A percentile compares a stretch with the other conserved stretches of the same genome.
Evolutionary conservation across 2,888 invertebrate genomes (phyloP).

Genomic region (Seira musarum): DNA sequence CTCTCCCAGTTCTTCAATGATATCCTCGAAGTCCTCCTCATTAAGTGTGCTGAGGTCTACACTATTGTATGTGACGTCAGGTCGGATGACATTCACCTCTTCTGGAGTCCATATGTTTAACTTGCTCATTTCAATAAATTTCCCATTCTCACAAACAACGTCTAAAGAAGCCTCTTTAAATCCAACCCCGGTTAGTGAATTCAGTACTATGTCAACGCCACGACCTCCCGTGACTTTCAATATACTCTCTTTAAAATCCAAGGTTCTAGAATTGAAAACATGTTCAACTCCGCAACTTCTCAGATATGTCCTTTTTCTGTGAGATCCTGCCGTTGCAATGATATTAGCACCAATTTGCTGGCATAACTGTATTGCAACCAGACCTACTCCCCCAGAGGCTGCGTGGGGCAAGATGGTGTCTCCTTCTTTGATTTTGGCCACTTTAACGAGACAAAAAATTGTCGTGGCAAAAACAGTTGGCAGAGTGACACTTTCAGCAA

Average conservation of each 20-base stretch:
- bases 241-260: slow-evolving; percentile 46
- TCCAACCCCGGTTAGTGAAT: slow-evolving; percentile 49
- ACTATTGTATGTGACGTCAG: slow-evolving; percentile 52
- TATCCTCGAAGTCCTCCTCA: background rate
- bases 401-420: slow-evolving; percentile 54
- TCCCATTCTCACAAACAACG: slow-evolving; percentile 29
- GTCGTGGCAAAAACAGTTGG: slow-evolving; percentile 36
- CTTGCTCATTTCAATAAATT: slow-evolving; percentile 63
- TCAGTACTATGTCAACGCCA: slow-evolving; percentile 58
- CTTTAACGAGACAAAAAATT: slow-evolving; percentile 20
- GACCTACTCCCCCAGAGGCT: slow-evolving; percentile 60
- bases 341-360: slow-evolving; percentile 41
- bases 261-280: slow-evolving; percentile 55
- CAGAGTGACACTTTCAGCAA: slow-evolving; percentile 40
- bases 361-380: slow-evolving; percentile 58
- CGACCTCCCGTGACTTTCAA: slow-evolving; percentile 33
- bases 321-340: slow-evolving; percentile 56
- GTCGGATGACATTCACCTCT: slow-evolving; percentile 41
- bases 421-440: slow-evolving; percentile 26
- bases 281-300: slow-evolving; percentile 50
- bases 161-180: slow-evolving; percentile 57
- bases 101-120: slow-evolving; percentile 49
- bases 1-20: slow-evolving; percentile 12
- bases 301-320: slow-evolving; percentile 53
- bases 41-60: slow-evolving; percentile 41